Percentiles rank a stretch among this genome's conserved stretches.
phyloP scores from a whole-genome alignment of 2,888 invertebrate genomes.

The Dioctria linearis region DNA sequence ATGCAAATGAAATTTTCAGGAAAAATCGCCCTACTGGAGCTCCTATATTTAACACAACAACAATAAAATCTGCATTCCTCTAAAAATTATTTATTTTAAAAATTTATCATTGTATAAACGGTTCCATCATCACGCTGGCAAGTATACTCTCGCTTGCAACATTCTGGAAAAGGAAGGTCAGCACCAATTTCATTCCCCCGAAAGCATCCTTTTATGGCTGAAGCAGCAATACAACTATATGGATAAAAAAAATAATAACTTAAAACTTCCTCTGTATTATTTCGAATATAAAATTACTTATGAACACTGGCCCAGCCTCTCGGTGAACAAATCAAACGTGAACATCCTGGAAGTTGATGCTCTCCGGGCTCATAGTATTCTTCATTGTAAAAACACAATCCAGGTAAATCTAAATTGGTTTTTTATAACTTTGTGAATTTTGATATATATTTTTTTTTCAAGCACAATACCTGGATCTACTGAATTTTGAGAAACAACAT shows the following conservation, averaged over 20 bases:
- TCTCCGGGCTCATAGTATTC: conserved; percentile 24
- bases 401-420: conserved; percentile 19
- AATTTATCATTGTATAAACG: too few species aligned
- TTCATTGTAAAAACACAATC: conserved; percentile 22
- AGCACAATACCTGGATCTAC: conserved; percentile 1
- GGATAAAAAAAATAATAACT: background rate
- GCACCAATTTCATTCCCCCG: background rate
- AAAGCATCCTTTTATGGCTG: background rate
- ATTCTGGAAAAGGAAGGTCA: conserved; percentile 30
- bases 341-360: conserved; percentile 10
- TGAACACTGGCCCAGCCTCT: conserved; percentile 43
- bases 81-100: too few species aligned
- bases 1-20: too few species aligned
- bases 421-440: background rate
- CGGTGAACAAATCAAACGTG: conserved; percentile 23
- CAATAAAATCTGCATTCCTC: too few species aligned
- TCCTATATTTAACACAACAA: too few species aligned
- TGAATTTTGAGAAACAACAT: conserved; percentile 27
- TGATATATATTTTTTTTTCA: background rate
- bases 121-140: background rate
- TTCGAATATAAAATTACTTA: background rate
- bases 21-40: too few species aligned
- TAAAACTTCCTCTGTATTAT: background rate
- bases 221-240: too few species aligned
- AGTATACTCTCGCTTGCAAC: conserved; percentile 33